These are phyloP conservation scores for Scolopax mira DNA, from an alignment of 2,113 vertebrate genomes.

Conservation along the genomic window DNA sequence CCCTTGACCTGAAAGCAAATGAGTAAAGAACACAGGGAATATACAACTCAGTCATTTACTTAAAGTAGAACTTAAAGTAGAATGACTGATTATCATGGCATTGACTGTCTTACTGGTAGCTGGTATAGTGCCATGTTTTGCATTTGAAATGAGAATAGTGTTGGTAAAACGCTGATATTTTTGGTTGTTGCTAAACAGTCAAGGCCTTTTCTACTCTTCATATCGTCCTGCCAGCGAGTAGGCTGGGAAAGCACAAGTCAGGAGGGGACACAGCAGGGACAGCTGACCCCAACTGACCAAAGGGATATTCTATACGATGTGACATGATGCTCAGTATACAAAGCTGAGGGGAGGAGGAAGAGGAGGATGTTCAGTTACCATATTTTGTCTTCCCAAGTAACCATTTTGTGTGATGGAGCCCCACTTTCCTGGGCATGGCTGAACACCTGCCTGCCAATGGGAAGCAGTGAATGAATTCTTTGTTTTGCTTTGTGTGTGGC, in stretches of 20 bases:
- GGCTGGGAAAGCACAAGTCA: not conserved
- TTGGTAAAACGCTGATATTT: not conserved
- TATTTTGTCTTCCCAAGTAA: not conserved
- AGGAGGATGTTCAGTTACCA: not conserved
- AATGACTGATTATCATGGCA: not conserved
- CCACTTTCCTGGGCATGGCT: not conserved
- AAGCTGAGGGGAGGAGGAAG: not conserved
- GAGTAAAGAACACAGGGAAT: not conserved
- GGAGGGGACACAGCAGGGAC: not conserved
- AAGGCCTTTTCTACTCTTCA: not conserved
- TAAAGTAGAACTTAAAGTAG: not conserved
- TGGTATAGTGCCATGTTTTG: not conserved
- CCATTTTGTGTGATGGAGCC: not conserved
- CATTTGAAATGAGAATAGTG: not conserved
- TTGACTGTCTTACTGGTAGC: not conserved
- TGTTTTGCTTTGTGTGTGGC: not conserved
- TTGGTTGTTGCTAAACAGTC: not conserved
- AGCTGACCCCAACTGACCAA: not conserved
- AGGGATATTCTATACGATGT: not conserved
- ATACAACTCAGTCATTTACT: not conserved
- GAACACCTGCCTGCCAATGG: not conserved
- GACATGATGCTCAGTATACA: not conserved
- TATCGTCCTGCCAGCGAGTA: not conserved
- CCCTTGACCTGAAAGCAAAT: not conserved
- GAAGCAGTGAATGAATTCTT: not conserved